Conservation (phyloP, 2,888 invertebrate species). For the Synergus japonicus region DNA sequence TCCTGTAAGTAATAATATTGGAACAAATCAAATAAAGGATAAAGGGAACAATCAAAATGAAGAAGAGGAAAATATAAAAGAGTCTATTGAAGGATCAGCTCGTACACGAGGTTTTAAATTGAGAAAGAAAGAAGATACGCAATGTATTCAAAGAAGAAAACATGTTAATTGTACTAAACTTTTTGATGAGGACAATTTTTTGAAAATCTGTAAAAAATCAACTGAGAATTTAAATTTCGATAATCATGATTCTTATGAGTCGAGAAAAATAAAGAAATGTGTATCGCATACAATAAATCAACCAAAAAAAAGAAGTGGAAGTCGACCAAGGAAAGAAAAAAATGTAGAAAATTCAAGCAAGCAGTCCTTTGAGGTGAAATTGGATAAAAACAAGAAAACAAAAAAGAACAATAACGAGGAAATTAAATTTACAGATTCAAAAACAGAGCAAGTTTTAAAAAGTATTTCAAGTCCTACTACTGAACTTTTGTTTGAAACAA, state of each 20-base stretch:
- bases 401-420: background rate
- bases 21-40: background rate
- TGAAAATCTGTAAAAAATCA: background rate
- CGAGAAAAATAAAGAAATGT: background rate
- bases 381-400: background rate
- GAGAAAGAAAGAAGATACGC: background rate
- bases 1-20: background rate
- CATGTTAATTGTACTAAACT: background rate
- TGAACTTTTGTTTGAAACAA: background rate
- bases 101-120: conserved; percentile 7
- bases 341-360: background rate
- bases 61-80: background rate
- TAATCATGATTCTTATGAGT: background rate
- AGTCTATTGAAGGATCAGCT: conserved; percentile 29
- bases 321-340: background rate
- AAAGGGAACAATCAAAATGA: background rate
- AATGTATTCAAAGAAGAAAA: background rate
- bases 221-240: background rate
- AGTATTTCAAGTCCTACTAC: background rate
- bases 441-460: background rate
- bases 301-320: conserved; percentile 2
- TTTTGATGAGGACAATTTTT: background rate
- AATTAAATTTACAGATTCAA: background rate
- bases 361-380: background rate
- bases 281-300: background rate